phyloP scores from a whole-genome alignment of 2,797 vertebrate genomes.

The Poeciliopsis gracilis region DNA sequence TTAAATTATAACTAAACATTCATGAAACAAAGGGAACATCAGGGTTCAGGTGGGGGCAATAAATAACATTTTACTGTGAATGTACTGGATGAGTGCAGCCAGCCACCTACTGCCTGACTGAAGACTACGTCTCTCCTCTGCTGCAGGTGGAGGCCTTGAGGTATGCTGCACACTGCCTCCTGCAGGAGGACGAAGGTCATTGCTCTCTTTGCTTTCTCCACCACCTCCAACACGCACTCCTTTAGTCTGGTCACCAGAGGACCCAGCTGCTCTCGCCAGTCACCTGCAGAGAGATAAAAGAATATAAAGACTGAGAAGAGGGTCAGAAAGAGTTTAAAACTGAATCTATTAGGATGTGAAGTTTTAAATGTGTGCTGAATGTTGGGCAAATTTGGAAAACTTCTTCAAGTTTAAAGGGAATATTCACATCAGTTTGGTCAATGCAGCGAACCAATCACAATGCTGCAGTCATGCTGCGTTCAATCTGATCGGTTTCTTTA shows the following conservation, averaged over 20 bases:
- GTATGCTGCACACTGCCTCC: constrained; percentile 91
- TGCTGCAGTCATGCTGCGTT: too few relatives aligned
- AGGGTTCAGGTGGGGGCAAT: not conserved
- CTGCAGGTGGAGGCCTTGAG: constrained; percentile 91
- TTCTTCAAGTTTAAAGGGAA: not conserved
- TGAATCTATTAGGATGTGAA: not conserved
- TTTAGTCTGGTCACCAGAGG: constrained; percentile 89
- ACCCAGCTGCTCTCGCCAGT: constrained; percentile 91
- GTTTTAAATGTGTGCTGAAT: not conserved
- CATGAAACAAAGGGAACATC: not conserved
- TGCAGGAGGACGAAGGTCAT: constrained; percentile 97
- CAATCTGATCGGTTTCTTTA: not conserved
- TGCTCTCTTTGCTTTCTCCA: constrained; percentile 89
- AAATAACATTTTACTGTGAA: not conserved
- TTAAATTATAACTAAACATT: not conserved
- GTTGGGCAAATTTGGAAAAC: not conserved
- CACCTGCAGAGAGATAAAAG: constrained; percentile 69
- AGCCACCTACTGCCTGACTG: constrained; percentile 92
- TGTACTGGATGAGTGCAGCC: constrained; percentile 11
- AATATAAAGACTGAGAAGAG: not conserved
- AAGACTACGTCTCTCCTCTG: constrained; percentile 94
- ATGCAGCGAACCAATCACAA: not conserved
- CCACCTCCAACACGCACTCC: constrained; percentile 92
- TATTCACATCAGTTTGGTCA: not conserved
- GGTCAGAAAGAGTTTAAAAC: not conserved